Evolutionary conservation across 2,888 invertebrate genomes (phyloP), one percentile per base, ranked within the genome.

Genomic region (Parnassius mnemosyne): DNA sequence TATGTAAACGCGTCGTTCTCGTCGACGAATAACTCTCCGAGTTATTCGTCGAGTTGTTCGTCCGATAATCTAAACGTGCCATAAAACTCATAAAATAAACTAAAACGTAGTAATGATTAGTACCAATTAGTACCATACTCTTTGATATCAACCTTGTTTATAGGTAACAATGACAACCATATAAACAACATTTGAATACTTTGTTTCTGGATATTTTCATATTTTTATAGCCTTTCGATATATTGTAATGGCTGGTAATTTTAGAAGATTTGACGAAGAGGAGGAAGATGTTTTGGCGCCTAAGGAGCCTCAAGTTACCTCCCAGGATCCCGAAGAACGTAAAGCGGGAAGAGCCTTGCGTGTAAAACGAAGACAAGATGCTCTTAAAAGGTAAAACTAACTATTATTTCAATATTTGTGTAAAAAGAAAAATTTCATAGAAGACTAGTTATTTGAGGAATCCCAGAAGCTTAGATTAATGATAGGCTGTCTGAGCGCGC

Each of bases 301-400:
- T 0, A 90, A 89, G 63, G 94, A 93, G 70, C 93, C 94, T 1
- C 93, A 93, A 69, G 87, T 94, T 44, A 92, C 91, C 0, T 95
- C 96, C 0, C 74, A 79, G 5, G 94, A 95, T 79, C 93, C 94
- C 10, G 91, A 92, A 55, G 95, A 96, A 80, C 85, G 96, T 70
- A 96, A 95, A 82, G 89, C 94, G 51, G 96, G 94, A 0, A 92
- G 96, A 63, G 87, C 92, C 65, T 79, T 94, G 57, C 92, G 96
- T 54, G 95, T 96, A 74, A 92, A 94, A 78, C 92, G 93, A 63
- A 88, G 94, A 66, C 84, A 92, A 66, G 93, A 94, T 63, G 93
- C 92, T n/a, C 74, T 93, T 34, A 92, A 92, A 79, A 93, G 90
- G 92, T 92, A 83, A 53, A 46, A 46, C 7, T 34, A 34, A 34